Conservation (phyloP, 1,140 invertebrate genomes). For the Melanaphis sacchari region DNA sequence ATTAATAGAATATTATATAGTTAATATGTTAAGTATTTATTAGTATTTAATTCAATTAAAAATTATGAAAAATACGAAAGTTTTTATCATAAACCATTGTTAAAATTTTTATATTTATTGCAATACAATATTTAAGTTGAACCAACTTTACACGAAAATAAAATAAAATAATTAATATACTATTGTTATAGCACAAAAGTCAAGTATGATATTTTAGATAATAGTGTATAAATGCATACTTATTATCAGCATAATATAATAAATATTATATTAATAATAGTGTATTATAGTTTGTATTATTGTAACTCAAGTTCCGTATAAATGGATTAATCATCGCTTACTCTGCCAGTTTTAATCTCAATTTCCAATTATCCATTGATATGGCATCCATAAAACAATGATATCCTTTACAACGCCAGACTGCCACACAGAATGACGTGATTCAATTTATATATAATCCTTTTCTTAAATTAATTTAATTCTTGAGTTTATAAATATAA, state of each 20-base stretch:
- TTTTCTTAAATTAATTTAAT: background rate
- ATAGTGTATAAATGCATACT: background rate
- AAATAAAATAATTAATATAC: background rate
- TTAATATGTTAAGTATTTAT: background rate
- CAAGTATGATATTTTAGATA: too few species aligned
- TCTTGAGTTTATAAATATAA: background rate
- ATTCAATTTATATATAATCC: background rate
- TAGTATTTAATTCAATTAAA: background rate
- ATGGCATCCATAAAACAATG: background rate
- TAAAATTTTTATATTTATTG: background rate
- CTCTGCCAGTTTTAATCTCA: background rate
- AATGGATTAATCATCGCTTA: background rate
- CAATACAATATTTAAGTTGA: background rate
- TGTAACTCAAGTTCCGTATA: background rate
- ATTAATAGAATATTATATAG: background rate
- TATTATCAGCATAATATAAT: background rate
- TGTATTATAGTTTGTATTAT: background rate
- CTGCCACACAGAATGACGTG: too few species aligned
- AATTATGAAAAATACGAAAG: background rate
- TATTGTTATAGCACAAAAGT: background rate
- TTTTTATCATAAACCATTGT: too few species aligned
- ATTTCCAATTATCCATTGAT: constrained; percentile 5
- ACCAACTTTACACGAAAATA: background rate
- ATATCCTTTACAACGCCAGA: background rate
- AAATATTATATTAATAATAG: background rate